Evolutionary conservation across 2,888 invertebrate genomes (phyloP), one percentile per base, ranked within the genome.

Genomic region (Prenolepis imparis): DNA sequence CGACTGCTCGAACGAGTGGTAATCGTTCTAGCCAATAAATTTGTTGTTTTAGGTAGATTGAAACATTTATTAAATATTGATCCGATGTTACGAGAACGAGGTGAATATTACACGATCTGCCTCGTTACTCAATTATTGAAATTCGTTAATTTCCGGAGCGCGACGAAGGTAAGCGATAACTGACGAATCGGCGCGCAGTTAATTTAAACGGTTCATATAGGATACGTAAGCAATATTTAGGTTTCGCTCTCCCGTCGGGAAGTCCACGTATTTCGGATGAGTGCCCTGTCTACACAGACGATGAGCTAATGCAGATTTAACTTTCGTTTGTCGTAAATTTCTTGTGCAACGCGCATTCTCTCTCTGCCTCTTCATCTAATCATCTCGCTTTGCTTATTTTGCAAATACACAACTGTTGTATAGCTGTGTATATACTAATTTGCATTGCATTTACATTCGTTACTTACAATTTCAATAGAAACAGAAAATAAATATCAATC

Each of bases 11-110:
- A 61, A 24, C 82, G 66, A 66, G 44, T 28, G 18, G 66, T 81
- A 70, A 73, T 78, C 72, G 48, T 32, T 70, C 68, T 66, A 86
- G 59, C 78, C 82, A 72, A 85, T 77, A 66, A 87, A 70, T 82
- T 82, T 57, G 82, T 83, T 70, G 83, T 81, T 83, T 64, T 52
- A 24, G 75, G 75, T 81, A 81, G 75, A 81, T 75, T 75, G 75
- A 73, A 75, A 75, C 81, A 81, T 64, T 75, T 73, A 74, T 73
- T 80, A 72, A 80, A 80, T 80, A 80, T 80, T 80, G 78, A 80
- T 80, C 72, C 73, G 24, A 44, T 72, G 44, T 80, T 44, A 41
- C 36, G 72, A 41, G 78, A 78, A 72, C 55, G 18, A 70, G 24
- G 73, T 59, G 78, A 72, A 70, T 78, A 78, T 80, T 80, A 80